Percentiles rank a stretch among this genome's conserved stretches.
phyloP scores from a whole-genome alignment of 2,888 invertebrate species.

The Xylophagus ater region DNA sequence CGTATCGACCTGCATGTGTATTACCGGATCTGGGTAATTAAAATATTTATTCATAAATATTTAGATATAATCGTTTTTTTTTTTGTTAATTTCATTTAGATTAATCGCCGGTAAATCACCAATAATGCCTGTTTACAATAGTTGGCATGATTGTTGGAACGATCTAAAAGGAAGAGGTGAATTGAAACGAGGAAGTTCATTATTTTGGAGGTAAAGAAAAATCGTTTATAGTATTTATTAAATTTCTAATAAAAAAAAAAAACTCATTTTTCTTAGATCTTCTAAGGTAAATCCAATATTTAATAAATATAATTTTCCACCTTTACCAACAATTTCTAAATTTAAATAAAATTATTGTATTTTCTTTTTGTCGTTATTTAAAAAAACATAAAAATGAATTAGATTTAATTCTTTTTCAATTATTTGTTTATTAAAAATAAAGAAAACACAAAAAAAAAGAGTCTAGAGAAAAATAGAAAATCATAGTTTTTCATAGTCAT shows the following conservation, averaged over 20 bases:
- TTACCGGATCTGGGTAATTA: constrained; percentile 59
- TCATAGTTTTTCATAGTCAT: too few species aligned
- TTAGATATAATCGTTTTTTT: constrained; percentile 4
- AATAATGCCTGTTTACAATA: constrained; percentile 67
- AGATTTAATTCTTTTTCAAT: too few species aligned
- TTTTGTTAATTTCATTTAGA: constrained; percentile 35
- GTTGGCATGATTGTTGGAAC: constrained; percentile 76
- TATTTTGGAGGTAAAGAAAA: constrained; percentile 40
- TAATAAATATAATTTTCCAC: constrained; percentile 20
- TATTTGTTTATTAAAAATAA: too few species aligned
- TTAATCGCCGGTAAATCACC: constrained; percentile 74
- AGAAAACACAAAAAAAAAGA: too few species aligned
- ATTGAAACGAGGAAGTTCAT: constrained; percentile 74
- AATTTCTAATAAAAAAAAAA: too few species aligned
- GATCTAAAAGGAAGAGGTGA: constrained; percentile 64
- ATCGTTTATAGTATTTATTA: not conserved
- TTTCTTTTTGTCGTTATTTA: too few species aligned
- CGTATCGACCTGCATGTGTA: constrained; percentile 83
- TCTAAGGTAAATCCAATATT: constrained; percentile 2
- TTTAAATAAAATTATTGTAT: constrained; percentile 23
- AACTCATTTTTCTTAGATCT: too few species aligned
- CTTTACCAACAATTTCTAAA: constrained; percentile 27
- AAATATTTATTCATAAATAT: not conserved
- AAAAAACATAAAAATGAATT: too few species aligned
- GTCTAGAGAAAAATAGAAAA: too few species aligned